Evolutionary conservation across 37 sponge, comb jelly and placozoan genomes (phyloP).

Genomic region (Halisarca cf. caerulea): DNA sequence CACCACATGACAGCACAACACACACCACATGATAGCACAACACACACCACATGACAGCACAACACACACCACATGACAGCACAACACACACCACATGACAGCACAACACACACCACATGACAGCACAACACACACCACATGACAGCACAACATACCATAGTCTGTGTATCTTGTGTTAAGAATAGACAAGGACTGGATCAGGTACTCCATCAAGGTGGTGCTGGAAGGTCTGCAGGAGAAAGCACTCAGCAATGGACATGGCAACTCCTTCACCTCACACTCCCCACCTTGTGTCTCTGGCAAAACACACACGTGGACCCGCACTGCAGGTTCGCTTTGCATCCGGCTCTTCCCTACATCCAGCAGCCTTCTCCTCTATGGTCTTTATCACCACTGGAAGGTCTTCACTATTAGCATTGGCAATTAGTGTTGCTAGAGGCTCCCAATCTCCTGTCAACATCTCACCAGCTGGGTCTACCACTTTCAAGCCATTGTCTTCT

Average conservation of each 20-base stretch:
- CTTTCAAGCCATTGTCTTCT: conserved; percentile 95
- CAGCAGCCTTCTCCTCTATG: conserved; percentile 18
- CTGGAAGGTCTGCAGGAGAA: conserved; percentile 64
- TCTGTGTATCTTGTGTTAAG: conserved; percentile 32
- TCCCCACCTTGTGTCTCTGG: conserved; percentile 77
- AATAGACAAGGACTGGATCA: conserved; percentile 7
- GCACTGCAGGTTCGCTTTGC: not conserved
- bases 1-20: too few relatives aligned
- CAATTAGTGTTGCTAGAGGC: conserved; percentile 70
- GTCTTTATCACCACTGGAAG: conserved; percentile 8
- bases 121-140: too few relatives aligned
- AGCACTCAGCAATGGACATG: not conserved
- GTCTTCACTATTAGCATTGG: conserved; percentile 64
- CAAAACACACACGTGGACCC: conserved; percentile 36
- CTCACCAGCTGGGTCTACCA: conserved; percentile 92
- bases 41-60: too few relatives aligned
- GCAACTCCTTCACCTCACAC: not conserved
- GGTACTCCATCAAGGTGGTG: conserved; percentile 7
- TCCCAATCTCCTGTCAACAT: conserved; percentile 93
- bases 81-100: too few relatives aligned
- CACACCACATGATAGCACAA: too few relatives aligned
- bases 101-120: too few relatives aligned
- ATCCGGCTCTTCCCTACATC: not conserved
- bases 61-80: too few relatives aligned
- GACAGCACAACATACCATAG: conserved; percentile 47